Evolutionary conservation across 1,140 invertebrate genomes (phyloP).

Genomic region (Pseudomyrmex gracilis): DNA sequence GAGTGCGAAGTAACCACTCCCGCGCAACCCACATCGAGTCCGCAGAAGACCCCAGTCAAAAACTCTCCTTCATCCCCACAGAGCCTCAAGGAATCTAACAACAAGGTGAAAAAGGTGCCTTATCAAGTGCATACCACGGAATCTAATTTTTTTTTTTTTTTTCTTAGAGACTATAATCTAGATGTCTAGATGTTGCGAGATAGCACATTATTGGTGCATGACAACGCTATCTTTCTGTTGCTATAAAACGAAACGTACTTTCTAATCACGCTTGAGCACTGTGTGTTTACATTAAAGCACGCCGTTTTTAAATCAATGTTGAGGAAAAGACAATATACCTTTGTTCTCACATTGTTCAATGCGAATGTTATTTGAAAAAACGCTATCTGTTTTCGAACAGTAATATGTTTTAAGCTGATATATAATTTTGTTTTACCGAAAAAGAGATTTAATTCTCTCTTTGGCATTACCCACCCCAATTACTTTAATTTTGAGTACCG

Average conservation of each 20-base stretch:
- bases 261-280: slow-evolving; percentile 56
- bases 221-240: slow-evolving; percentile 35
- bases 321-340: too few species aligned
- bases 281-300: neutral
- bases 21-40: slow-evolving; percentile 82
- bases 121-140: slow-evolving; percentile 69
- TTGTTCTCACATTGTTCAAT: too few species aligned
- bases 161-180: slow-evolving; percentile 62
- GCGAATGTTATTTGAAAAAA: too few species aligned
- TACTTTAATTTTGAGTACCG: slow-evolving; percentile 38
- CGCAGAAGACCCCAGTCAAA: slow-evolving; percentile 84
- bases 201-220: slow-evolving; percentile 58
- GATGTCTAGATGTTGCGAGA: slow-evolving; percentile 43
- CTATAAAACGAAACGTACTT: slow-evolving; percentile 33
- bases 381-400: too few species aligned
- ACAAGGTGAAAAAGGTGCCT: slow-evolving; percentile 88
- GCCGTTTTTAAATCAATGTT: too few species aligned
- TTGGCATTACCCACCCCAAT: slow-evolving; percentile 19
- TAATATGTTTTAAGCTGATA: slow-evolving; percentile 40
- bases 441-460: slow-evolving; percentile 24
- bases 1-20: slow-evolving; percentile 82
- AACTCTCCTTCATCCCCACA: slow-evolving; percentile 86
- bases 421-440: slow-evolving; percentile 58
- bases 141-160: too few species aligned
- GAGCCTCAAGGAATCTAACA: slow-evolving; percentile 87